These are phyloP conservation scores for Chironomus riparius DNA, from an alignment of 2,888 invertebrate genomes.

Conservation along the genomic window DNA sequence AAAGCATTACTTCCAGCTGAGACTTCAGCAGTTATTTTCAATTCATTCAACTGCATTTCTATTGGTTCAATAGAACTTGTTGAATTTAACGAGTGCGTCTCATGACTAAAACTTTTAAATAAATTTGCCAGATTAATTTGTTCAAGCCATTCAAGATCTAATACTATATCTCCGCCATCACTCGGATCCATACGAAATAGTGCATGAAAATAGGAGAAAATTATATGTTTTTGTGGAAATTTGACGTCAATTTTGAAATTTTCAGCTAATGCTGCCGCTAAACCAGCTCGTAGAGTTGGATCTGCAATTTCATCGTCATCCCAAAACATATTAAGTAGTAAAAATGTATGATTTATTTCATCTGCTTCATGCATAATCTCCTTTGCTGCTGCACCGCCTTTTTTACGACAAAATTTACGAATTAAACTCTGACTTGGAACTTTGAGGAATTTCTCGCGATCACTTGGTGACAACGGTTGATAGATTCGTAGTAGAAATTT, in stretches of 20 bases:
- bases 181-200: constrained; percentile 29
- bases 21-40: constrained; percentile 16
- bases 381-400: constrained; percentile 17
- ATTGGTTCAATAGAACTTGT: constrained; percentile 14
- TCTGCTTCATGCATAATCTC: constrained; percentile 24
- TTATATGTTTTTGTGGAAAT: constrained; percentile 26
- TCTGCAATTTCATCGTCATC: constrained; percentile 28
- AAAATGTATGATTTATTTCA: constrained; percentile 27
- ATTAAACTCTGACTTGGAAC: constrained; percentile 28
- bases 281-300: constrained; percentile 28
- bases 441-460: constrained; percentile 30
- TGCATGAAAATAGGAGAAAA: constrained; percentile 26
- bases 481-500: constrained; percentile 39
- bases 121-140: constrained; percentile 13
- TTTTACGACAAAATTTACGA: constrained; percentile 27
- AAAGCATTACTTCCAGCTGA: constrained; percentile 15
- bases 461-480: constrained; percentile 39
- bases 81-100: background rate
- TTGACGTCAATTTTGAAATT: constrained; percentile 28
- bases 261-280: constrained; percentile 29
- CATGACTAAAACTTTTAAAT: constrained; percentile 13
- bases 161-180: constrained; percentile 37
- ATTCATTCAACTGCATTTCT: constrained; percentile 19
- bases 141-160: constrained; percentile 25
- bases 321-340: constrained; percentile 28